Base-by-base conservation (phyloP, 2,888 invertebrate species). In the Eugnorisma glareosa region DNA sequence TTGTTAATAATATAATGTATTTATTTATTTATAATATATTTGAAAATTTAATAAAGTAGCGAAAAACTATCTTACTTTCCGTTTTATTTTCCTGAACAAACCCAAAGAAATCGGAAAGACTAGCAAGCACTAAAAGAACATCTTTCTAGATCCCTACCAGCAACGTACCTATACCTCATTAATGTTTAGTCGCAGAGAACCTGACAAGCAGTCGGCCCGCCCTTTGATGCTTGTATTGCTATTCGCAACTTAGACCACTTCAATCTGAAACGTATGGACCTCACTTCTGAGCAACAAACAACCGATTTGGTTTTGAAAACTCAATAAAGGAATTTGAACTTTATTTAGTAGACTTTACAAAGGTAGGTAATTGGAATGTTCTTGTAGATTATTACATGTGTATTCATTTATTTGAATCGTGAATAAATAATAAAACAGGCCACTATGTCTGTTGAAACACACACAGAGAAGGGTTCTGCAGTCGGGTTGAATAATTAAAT, bases 181-280 rank as follows among this genome's bases (percentile, higher is more conserved):
- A 64, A 35, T 13, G 21, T 43, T 37, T 24, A 35, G 10, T 48
- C n/a, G 48, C n/a, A 21, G 54, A n/a, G 54, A 31, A 18, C 15
- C 31, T 1, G 3, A 15, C 28, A 61, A 51, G 24, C 35, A 59
- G 51, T 13, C 51, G 11, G 31, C 35, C 28, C 6, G 21, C n/a
- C 21, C 67, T 74, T 79, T 79, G 74, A 73, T 59, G 67, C 24
- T 8, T 43, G 18, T 74, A 61, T 54, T 63, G 13, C 37, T 67
- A 74, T 79, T 79, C 37, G 37, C 31, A 54, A 67, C 80, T 54
- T 51, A 79, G 73, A 59, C 59, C 37, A 73, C 73, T 73, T 67
- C 61, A 74, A 80, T 54, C n/a, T 67, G 54, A 54, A 63, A 54
- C 43, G 15, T 45, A 45, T 51, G 48, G 18, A 79, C 57, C 57